Evolutionary conservation across 92 coral and sea anemone species (phyloP).

Genomic region (Heteractis magnifica): DNA sequence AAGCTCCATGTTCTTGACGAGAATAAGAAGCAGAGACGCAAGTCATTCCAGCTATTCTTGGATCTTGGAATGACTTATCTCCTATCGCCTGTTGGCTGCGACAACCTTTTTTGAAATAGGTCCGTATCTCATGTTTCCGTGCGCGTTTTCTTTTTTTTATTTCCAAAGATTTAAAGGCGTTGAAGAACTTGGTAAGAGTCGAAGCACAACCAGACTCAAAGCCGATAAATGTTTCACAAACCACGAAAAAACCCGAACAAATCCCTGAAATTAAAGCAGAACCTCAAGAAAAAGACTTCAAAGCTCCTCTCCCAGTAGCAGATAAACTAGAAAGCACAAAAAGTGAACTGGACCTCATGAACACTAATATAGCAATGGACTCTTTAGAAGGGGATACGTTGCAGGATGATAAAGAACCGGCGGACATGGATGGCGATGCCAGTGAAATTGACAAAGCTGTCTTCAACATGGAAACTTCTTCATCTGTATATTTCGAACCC

Average conservation of each 20-base stretch:
- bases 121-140: no score
- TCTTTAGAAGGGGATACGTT: conserved; percentile 2
- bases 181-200: conserved; percentile 6
- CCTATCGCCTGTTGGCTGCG: no score
- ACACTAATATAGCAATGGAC: conserved; percentile 5
- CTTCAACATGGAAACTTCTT: conserved; percentile 38
- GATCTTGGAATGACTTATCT: no score
- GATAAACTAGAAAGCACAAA: conserved; percentile 1
- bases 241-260: background rate
- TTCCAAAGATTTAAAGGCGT: conserved; percentile 34
- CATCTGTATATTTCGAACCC: conserved; percentile 15
- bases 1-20: no score
- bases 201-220: conserved; percentile 3
- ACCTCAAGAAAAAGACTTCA: background rate
- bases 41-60: no score
- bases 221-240: background rate
- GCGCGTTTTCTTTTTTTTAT: conserved; percentile 4
- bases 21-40: no score
- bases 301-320: background rate
- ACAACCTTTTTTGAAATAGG: no score
- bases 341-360: conserved; percentile 18
- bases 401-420: background rate
- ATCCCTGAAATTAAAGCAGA: background rate
- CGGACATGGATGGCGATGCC: conserved; percentile 15
- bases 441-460: conserved; percentile 48